Conservation (phyloP, 2,888 invertebrate species). For the Abscondita cerata region DNA sequence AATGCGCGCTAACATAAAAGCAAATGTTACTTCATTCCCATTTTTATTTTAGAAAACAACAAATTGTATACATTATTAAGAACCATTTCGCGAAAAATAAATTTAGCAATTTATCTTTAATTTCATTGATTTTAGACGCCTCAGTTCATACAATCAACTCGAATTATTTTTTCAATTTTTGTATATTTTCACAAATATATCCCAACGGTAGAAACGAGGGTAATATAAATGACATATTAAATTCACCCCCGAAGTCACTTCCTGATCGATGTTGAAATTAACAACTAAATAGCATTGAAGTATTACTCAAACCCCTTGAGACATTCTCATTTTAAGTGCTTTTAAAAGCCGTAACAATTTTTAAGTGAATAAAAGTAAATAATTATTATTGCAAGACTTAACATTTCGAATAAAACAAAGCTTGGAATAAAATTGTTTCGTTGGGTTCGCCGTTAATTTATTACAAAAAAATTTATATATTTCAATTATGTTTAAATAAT, state of each 20-base stretch:
- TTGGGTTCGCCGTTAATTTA: no score
- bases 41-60: no score
- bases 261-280: constrained; percentile 7
- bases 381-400: no score
- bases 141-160: background rate
- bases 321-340: constrained; percentile 1
- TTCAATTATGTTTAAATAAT: no score
- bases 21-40: no score
- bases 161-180: constrained; percentile 7
- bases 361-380: background rate
- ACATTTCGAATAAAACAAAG: no score
- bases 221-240: constrained; percentile 4
- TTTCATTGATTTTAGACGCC: background rate
- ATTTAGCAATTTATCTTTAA: background rate
- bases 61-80: no score
- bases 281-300: background rate
- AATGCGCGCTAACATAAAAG: no score
- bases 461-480: no score
- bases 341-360: constrained; percentile 2
- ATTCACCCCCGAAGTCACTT: constrained; percentile 9
- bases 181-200: background rate
- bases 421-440: no score
- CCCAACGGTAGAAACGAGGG: background rate
- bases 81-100: no score
- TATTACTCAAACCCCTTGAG: constrained; percentile 1